Percentiles rank a stretch among this genome's conserved stretches.
Evolutionary conservation across 2,888 invertebrate genomes (phyloP).

Genomic region (Eupsilia transversa): DNA sequence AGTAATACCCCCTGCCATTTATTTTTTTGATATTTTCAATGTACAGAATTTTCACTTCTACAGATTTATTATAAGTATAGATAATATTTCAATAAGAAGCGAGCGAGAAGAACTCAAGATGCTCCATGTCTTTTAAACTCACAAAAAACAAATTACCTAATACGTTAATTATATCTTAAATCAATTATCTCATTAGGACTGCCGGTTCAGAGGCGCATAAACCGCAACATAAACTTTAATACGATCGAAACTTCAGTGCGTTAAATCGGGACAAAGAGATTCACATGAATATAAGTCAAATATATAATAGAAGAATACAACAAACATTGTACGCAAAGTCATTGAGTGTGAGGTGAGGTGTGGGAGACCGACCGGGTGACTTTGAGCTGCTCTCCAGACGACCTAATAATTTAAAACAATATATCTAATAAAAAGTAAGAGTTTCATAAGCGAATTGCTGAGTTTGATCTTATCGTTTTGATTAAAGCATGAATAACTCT

Average conservation of each 20-base stretch:
- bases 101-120: not conserved
- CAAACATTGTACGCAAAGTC: slow-evolving; percentile 64
- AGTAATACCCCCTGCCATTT: no score
- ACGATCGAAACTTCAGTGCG: slow-evolving; percentile 20
- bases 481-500: slow-evolving; percentile 37
- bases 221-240: slow-evolving; percentile 20
- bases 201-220: slow-evolving; percentile 7
- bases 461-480: slow-evolving; percentile 47
- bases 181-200: slow-evolving; percentile 2
- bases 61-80: no score
- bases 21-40: no score
- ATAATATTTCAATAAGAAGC: no score
- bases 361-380: slow-evolving; percentile 82
- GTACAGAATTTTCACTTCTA: no score
- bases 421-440: slow-evolving; percentile 68
- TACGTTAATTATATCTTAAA: slow-evolving; percentile 11
- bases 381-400: slow-evolving; percentile 87
- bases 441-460: slow-evolving; percentile 54
- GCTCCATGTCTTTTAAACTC: not conserved
- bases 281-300: slow-evolving; percentile 50
- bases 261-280: slow-evolving; percentile 51
- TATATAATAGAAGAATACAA: slow-evolving; percentile 58
- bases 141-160: slow-evolving; percentile 10
- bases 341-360: slow-evolving; percentile 75
- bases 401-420: slow-evolving; percentile 79